phyloP scores from a whole-genome alignment of 2,113 vertebrate genomes.

The Hylia prasina region DNA sequence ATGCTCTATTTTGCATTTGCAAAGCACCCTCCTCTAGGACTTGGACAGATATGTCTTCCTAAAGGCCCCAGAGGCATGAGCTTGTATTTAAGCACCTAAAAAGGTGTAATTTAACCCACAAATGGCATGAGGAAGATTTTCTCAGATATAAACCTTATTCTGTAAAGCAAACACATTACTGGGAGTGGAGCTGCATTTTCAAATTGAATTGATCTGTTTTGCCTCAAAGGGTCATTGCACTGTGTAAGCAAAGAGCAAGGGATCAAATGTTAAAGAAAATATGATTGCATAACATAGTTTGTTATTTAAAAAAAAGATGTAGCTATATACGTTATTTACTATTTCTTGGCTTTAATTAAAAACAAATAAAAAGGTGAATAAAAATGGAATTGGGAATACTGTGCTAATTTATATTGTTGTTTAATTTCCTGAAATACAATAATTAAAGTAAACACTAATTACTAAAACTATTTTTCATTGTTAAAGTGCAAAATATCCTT shows the following conservation, averaged over 20 bases:
- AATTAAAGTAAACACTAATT: conserved; percentile 45
- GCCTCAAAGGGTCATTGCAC: not conserved
- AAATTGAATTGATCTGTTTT: not conserved
- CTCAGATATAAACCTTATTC: not conserved
- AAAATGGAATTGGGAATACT: not conserved
- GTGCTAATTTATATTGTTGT: not conserved
- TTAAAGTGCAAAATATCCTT: not conserved
- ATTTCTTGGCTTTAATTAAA: not conserved
- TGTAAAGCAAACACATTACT: not conserved
- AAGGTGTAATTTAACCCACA: not conserved
- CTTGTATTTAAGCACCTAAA: not conserved
- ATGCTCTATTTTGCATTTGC: not conserved
- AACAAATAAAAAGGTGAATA: conserved; percentile 32
- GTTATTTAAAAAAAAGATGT: not conserved
- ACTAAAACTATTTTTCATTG: conserved; percentile 9
- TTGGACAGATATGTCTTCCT: not conserved
- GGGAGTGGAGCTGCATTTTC: not conserved
- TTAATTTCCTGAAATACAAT: conserved; percentile 40
- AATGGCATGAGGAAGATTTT: not conserved
- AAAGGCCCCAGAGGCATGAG: not conserved
- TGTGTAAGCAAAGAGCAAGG: not conserved
- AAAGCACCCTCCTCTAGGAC: not conserved
- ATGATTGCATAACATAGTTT: not conserved
- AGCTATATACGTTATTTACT: not conserved
- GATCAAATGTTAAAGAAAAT: not conserved